phyloP scores from a whole-genome alignment of 2,888 invertebrate species.

The Melanchra persicariae region DNA sequence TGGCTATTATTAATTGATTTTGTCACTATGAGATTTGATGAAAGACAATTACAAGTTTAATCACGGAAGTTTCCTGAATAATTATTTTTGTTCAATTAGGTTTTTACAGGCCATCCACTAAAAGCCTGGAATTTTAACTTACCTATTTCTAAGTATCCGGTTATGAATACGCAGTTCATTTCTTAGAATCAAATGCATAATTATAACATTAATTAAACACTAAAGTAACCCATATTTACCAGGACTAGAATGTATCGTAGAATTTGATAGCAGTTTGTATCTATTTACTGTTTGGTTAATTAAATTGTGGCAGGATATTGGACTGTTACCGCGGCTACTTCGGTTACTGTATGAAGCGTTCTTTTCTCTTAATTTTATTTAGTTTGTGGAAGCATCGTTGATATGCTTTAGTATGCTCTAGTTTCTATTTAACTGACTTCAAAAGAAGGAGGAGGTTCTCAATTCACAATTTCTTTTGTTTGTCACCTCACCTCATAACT shows the following conservation, averaged over 20 bases:
- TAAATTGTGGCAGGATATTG: constrained; percentile 24
- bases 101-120: not conserved
- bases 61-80: not conserved
- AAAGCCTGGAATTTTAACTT: not conserved
- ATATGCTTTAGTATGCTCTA: not conserved
- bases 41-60: not conserved
- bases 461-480: no score
- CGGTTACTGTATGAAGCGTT: not conserved
- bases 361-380: constrained; percentile 3
- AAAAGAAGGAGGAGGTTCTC: no score
- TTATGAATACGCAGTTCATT: not conserved
- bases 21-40: not conserved
- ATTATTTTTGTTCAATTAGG: not conserved
- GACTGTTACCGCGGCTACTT: not conserved
- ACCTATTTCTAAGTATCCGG: not conserved
- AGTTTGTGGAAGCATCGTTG: not conserved
- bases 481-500: no score
- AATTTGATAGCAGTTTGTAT: constrained; percentile 19
- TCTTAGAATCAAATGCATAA: constrained; percentile 2
- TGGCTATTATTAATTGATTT: not conserved
- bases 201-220: constrained; percentile 10
- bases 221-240: constrained; percentile 8
- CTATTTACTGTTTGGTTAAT: constrained; percentile 10
- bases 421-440: no score
- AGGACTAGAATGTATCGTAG: not conserved